These are phyloP conservation scores for Mirza zaza DNA, from an alignment of 2,113 vertebrate genomes.

Conservation along the genomic window DNA sequence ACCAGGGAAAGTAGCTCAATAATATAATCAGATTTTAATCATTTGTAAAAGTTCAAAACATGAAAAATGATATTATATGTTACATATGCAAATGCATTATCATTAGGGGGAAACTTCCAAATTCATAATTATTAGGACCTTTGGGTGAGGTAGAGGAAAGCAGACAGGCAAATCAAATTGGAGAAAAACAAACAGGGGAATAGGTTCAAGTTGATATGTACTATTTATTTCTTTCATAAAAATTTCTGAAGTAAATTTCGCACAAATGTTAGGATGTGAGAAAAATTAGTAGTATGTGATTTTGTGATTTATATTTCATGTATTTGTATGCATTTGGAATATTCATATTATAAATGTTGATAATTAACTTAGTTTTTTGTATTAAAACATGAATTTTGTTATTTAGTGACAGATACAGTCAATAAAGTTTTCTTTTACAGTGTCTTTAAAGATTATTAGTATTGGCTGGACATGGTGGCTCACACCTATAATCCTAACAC, in stretches of 20 bases:
- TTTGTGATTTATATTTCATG: not conserved
- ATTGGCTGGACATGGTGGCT: too few relatives aligned
- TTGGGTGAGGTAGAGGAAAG: not conserved
- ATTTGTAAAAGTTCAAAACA: not conserved
- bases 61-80: not conserved
- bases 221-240: not conserved
- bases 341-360: not conserved
- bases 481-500: too few relatives aligned
- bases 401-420: not conserved
- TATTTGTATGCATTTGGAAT: not conserved
- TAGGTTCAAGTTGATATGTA: not conserved
- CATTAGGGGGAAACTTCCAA: not conserved
- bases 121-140: not conserved
- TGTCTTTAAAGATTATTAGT: not conserved
- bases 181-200: not conserved
- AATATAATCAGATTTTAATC: not conserved
- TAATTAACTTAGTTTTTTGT: not conserved
- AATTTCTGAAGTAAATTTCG: not conserved
- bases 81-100: not conserved
- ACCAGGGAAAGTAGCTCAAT: not conserved
- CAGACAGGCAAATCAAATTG: not conserved
- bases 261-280: not conserved
- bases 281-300: not conserved
- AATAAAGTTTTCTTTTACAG: not conserved
- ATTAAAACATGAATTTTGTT: not conserved